Percentiles rank a stretch among this genome's conserved stretches.
phyloP scores from a whole-genome alignment of 2,797 vertebrate species.

The Staurois parvus region DNA sequence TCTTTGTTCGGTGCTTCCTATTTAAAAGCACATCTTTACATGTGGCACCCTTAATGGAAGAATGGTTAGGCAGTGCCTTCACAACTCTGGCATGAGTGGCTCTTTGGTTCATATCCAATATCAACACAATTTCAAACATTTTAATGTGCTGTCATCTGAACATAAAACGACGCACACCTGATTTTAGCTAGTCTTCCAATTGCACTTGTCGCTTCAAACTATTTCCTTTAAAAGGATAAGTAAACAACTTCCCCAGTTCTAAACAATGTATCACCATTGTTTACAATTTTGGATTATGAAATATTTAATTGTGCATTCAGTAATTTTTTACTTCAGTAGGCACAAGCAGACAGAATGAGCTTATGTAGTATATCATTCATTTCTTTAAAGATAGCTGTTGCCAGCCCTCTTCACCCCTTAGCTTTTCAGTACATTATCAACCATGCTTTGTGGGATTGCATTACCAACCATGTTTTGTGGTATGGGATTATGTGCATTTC shows the following conservation, averaged over 20 bases:
- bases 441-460: too few species aligned
- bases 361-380: too few species aligned
- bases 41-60: slow-evolving; percentile 10
- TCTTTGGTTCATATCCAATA: slow-evolving; percentile 47
- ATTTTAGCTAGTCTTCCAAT: slow-evolving; percentile 38
- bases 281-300: neutral
- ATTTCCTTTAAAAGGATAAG: slow-evolving; percentile 35
- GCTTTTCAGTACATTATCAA: too few species aligned
- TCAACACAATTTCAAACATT: slow-evolving; percentile 55
- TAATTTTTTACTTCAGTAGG: too few species aligned
- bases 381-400: too few species aligned
- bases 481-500: too few species aligned
- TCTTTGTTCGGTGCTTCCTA: neutral
- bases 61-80: slow-evolving; percentile 27
- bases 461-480: too few species aligned
- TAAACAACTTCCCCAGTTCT: neutral
- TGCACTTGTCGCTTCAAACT: slow-evolving; percentile 12
- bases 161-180: slow-evolving; percentile 54
- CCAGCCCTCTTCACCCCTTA: too few species aligned
- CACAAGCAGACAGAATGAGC: too few species aligned
- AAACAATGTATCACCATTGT: neutral
- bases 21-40: neutral
- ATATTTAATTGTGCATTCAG: too few species aligned
- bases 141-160: slow-evolving; percentile 54
- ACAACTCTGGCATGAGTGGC: slow-evolving; percentile 19